Conservation (phyloP, 1,140 invertebrate genomes). For the Brachionus rubens region DNA sequence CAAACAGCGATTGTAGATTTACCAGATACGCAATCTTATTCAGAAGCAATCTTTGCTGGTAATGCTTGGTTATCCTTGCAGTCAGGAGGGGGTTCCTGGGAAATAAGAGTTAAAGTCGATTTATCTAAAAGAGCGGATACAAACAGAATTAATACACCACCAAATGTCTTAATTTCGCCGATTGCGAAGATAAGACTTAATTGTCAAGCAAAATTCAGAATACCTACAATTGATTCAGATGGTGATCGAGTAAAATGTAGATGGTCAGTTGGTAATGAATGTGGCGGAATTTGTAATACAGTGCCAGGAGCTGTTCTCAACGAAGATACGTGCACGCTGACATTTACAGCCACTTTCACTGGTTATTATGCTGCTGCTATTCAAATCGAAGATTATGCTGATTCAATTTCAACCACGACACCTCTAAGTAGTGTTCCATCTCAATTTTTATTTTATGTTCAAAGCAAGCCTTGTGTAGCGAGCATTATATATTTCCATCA, state of each 20-base stretch:
- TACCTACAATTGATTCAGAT: background rate
- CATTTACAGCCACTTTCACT: background rate
- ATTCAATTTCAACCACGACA: background rate
- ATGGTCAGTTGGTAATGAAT: background rate
- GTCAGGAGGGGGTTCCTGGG: background rate
- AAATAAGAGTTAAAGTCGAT: background rate
- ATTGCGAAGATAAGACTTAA: background rate
- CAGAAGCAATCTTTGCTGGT: background rate
- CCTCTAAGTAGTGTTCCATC: background rate
- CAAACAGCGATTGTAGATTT: background rate
- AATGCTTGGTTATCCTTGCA: background rate
- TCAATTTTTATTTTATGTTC: slow-evolving; percentile 2
- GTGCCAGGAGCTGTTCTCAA: background rate
- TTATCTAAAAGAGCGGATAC: background rate
- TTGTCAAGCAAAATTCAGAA: background rate
- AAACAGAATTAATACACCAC: background rate
- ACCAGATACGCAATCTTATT: background rate
- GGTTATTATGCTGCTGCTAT: slow-evolving; percentile 17
- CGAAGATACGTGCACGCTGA: background rate
- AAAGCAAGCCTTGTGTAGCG: background rate
- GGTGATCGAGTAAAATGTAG: background rate
- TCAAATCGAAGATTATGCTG: slow-evolving; percentile 1
- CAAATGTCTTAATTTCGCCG: background rate
- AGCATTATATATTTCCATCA: background rate
- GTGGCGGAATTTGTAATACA: background rate